phyloP scores from a whole-genome alignment of 1,140 invertebrate species.

The Temnothorax longispinosus region DNA sequence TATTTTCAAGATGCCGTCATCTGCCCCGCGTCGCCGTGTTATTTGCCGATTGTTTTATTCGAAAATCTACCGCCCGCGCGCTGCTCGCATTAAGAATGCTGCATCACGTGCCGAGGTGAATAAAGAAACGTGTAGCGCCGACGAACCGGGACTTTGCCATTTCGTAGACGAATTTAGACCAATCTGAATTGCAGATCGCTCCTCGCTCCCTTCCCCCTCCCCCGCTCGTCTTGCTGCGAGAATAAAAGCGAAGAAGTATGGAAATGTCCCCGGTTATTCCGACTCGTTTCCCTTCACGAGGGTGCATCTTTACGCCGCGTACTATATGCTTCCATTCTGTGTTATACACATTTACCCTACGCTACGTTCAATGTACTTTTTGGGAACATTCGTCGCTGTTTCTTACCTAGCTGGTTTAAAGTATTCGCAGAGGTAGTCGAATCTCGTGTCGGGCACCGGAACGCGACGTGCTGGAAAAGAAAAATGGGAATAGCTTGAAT shows the following conservation, averaged over 20 bases:
- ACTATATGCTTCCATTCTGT: constrained; percentile 44
- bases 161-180: constrained; percentile 73
- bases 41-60: constrained; percentile 12
- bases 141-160: constrained; percentile 48
- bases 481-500: constrained; percentile 75
- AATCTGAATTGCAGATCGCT: constrained; percentile 85
- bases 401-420: constrained; percentile 97
- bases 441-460: constrained; percentile 98
- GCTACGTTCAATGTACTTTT: constrained; percentile 60
- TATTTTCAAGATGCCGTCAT: neutral
- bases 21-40: neutral
- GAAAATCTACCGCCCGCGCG: neutral
- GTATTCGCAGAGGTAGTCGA: constrained; percentile 96
- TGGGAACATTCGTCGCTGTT: constrained; percentile 69
- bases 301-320: constrained; percentile 69
- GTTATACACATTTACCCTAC: constrained; percentile 71
- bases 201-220: constrained; percentile 61
- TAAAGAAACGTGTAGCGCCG: constrained; percentile 51
- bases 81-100: constrained; percentile 8
- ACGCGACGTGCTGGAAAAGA: constrained; percentile 94
- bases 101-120: constrained; percentile 44
- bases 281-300: constrained; percentile 81
- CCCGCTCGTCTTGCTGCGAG: constrained; percentile 51
- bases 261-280: constrained; percentile 84
- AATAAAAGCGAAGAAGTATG: constrained; percentile 84